These are phyloP conservation scores for Trachops cirrhosus DNA, from an alignment of 2,797 vertebrate genomes.

Conservation along the genomic window DNA sequence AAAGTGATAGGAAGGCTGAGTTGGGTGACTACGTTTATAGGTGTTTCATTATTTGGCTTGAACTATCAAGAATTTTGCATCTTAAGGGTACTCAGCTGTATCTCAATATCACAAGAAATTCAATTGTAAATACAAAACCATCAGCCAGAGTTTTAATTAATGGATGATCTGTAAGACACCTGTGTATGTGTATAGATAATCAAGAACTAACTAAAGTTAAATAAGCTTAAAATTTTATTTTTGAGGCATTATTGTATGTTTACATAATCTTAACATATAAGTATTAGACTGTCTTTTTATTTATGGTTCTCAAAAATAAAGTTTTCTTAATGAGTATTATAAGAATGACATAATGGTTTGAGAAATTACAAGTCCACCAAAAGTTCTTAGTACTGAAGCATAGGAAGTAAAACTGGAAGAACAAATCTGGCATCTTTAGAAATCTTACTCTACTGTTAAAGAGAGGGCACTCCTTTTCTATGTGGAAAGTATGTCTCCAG, in stretches of 20 bases:
- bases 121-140: constrained; percentile 32
- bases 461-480: constrained; percentile 36
- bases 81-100: neutral
- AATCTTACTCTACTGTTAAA: neutral
- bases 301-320: neutral
- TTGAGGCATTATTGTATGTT: constrained; percentile 28
- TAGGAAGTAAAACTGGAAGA: neutral
- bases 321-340: neutral
- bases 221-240: constrained; percentile 44
- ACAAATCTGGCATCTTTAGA: neutral
- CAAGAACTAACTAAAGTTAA: constrained; percentile 20
- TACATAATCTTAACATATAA: neutral
- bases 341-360: neutral
- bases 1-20: neutral
- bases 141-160: neutral
- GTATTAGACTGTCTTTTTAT: neutral
- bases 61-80: constrained; percentile 36
- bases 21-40: neutral
- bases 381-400: neutral
- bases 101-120: neutral
- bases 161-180: neutral
- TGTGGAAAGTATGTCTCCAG: constrained; percentile 1
- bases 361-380: neutral
- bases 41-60: constrained; percentile 36
- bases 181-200: neutral